These are phyloP conservation scores for Heliconius aoede DNA, from an alignment of 2,888 invertebrate genomes.

Conservation along the genomic window DNA sequence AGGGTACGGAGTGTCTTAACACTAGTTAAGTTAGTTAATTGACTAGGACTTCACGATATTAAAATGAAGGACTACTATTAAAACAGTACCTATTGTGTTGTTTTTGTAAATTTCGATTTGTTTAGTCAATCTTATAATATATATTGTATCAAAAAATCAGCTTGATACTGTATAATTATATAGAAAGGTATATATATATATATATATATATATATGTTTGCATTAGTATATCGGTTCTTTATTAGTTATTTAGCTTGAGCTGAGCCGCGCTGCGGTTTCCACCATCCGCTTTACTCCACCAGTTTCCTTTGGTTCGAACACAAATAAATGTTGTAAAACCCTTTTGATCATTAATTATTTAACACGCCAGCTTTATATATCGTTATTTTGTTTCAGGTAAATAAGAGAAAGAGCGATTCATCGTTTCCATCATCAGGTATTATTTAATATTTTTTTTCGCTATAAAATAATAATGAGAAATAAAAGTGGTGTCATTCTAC, in stretches of 20 bases:
- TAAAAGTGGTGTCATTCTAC: not conserved
- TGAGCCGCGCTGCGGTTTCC: slow-evolving; percentile 18
- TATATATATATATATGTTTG: too few relatives aligned
- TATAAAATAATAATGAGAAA: not conserved
- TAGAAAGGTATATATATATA: not conserved
- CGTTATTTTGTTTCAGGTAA: slow-evolving; percentile 34
- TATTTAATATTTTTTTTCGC: not conserved
- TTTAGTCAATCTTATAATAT: not conserved
- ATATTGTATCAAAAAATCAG: too few relatives aligned
- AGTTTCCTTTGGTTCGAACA: slow-evolving; percentile 8
- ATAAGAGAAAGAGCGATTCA: not conserved
- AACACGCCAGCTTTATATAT: slow-evolving; percentile 17
- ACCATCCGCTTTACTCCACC: slow-evolving; percentile 18
- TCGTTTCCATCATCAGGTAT: slow-evolving; percentile 14
- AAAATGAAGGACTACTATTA: not conserved
- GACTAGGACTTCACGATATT: not conserved
- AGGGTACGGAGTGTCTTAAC: too few relatives aligned
- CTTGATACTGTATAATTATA: not conserved
- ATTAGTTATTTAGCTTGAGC: slow-evolving; percentile 20
- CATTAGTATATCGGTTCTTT: slow-evolving; percentile 1
- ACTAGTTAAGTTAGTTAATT: not conserved
- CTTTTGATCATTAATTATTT: slow-evolving; percentile 26
- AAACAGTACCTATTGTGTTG: not conserved
- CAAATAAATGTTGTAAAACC: slow-evolving; percentile 23
- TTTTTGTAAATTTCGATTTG: not conserved